Conservation (phyloP, 2,797 vertebrate species). For the Sylvia borin region DNA sequence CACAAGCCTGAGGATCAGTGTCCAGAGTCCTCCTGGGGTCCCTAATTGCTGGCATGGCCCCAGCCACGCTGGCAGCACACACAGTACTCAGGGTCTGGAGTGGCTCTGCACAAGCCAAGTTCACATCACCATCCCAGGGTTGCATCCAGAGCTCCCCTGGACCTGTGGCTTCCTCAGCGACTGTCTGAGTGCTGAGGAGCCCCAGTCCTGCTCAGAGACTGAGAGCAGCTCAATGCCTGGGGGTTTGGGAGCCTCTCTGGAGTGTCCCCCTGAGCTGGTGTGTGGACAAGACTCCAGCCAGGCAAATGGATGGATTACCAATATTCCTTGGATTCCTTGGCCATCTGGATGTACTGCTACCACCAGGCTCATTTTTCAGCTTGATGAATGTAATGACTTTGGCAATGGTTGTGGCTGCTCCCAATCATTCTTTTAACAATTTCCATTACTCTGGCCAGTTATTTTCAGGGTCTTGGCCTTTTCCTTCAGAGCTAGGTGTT, state of each 20-base stretch:
- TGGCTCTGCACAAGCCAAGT: neutral
- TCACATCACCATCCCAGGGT: neutral
- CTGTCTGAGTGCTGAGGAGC: neutral
- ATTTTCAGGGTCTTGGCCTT: slow-evolving; percentile 19
- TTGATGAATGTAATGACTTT: slow-evolving; percentile 25
- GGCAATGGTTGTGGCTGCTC: slow-evolving; percentile 3
- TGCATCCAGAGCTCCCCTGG: neutral
- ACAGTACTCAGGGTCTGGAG: neutral
- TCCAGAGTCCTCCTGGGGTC: neutral
- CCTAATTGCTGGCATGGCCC: neutral
- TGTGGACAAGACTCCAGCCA: neutral
- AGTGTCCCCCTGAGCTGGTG: neutral
- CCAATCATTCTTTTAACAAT: slow-evolving; percentile 39
- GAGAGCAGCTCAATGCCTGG: neutral
- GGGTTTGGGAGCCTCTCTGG: neutral
- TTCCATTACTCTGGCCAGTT: slow-evolving; percentile 35
- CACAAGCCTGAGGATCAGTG: neutral
- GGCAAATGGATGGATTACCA: neutral
- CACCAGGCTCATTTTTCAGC: slow-evolving; percentile 33
- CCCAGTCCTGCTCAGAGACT: accelerated
- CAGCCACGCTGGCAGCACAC: neutral
- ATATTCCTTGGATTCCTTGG: neutral
- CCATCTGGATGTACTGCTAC: neutral
- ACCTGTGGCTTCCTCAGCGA: neutral
- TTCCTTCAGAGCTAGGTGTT: neutral